phyloP scores from a whole-genome alignment of 2,113 vertebrate genomes.

The Pluvianellus socialis region DNA sequence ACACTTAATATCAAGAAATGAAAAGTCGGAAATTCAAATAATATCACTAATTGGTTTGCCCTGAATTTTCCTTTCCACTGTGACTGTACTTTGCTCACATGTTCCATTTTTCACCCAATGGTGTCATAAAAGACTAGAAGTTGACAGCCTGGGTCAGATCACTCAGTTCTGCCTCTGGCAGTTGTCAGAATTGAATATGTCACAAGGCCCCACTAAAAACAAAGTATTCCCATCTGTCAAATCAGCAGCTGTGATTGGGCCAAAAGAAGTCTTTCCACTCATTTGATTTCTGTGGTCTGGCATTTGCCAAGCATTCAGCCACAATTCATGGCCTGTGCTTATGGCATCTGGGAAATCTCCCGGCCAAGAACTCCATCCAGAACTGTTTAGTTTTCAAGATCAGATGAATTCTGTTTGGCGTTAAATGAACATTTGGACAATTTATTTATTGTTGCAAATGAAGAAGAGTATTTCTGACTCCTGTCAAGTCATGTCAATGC shows the following conservation, averaged over 20 bases:
- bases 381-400: background rate
- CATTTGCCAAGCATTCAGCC: background rate
- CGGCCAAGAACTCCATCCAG: background rate
- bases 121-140: background rate
- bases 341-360: background rate
- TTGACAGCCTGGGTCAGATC: constrained; percentile 13
- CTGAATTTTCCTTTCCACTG: background rate
- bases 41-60: background rate
- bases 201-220: background rate
- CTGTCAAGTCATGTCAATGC: background rate
- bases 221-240: constrained; percentile 21
- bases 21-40: background rate
- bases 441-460: background rate
- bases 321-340: background rate
- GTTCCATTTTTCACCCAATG: background rate
- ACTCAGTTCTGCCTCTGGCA: constrained; percentile 7
- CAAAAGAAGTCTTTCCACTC: background rate
- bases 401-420: background rate
- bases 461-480: background rate
- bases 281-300: background rate
- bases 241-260: background rate
- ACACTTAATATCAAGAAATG: background rate
- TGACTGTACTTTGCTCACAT: background rate
- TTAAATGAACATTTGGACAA: background rate
- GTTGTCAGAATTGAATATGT: background rate